Percentiles rank a stretch among this genome's conserved stretches.
Evolutionary conservation across 2,113 vertebrate species (phyloP).

Genomic region (Pelecanus crispus): DNA sequence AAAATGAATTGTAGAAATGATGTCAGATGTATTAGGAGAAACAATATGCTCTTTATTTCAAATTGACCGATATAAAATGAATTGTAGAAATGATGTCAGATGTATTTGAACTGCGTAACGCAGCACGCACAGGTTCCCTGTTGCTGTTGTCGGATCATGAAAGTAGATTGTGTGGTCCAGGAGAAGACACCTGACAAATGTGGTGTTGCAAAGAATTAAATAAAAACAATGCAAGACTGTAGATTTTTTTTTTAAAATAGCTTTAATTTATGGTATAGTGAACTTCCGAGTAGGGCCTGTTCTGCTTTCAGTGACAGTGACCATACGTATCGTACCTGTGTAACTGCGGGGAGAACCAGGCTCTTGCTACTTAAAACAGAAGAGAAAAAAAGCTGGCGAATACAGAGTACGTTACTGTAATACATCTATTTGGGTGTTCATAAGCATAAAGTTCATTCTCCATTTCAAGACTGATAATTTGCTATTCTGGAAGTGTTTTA

Average conservation of each 20-base stretch:
- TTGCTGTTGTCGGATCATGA: background rate
- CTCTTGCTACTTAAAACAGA: background rate
- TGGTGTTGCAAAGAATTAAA: background rate
- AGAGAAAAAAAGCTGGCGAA: background rate
- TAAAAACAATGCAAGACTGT: background rate
- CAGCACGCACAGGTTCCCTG: background rate
- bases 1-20: background rate
- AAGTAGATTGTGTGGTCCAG: background rate
- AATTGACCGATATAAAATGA: background rate
- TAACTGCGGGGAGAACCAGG: background rate
- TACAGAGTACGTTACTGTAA: background rate
- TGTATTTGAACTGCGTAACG: background rate
- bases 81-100: background rate
- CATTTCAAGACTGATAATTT: background rate
- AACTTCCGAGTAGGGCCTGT: background rate
- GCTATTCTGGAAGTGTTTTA: slow-evolving; percentile 35
- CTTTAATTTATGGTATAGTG: background rate
- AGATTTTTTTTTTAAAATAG: background rate
- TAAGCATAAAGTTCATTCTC: background rate
- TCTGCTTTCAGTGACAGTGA: background rate
- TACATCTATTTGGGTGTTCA: background rate
- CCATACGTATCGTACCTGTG: background rate
- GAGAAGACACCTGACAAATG: background rate
- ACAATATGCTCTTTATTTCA: background rate
- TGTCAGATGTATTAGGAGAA: background rate